These are phyloP conservation scores for Papilio aristodemus DNA, from an alignment of 1,140 invertebrate genomes.

Conservation along the genomic window DNA sequence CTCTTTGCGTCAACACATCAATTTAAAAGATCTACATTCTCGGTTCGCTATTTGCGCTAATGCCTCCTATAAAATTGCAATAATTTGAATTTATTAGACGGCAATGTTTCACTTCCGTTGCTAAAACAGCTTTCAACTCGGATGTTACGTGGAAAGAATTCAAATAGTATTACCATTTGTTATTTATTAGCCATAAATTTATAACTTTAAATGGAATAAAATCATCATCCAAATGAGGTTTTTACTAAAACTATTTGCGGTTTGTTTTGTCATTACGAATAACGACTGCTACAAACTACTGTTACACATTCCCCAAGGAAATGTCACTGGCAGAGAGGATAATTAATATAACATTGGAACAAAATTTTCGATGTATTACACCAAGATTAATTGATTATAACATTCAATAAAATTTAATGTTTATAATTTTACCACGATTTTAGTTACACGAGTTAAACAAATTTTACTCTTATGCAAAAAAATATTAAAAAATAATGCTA, in stretches of 20 bases:
- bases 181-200: background rate
- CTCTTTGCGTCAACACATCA: background rate
- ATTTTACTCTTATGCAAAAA: no score
- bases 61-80: slow-evolving; percentile 13
- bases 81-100: slow-evolving; percentile 3
- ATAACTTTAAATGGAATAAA: background rate
- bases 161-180: slow-evolving; percentile 12
- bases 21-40: background rate
- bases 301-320: no score
- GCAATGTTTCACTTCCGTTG: background rate
- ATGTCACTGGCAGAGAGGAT: no score
- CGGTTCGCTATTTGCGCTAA: background rate
- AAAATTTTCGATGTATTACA: no score
- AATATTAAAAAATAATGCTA: no score
- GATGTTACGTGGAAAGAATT: background rate
- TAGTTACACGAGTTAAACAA: no score
- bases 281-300: background rate
- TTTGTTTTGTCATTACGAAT: no score
- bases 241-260: background rate
- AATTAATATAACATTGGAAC: no score
- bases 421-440: no score
- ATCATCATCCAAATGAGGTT: background rate
- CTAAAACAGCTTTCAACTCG: background rate
- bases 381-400: no score
- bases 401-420: no score